Conservation (phyloP, 2,888 invertebrate genomes). For the Acrobeloides nanus region DNA sequence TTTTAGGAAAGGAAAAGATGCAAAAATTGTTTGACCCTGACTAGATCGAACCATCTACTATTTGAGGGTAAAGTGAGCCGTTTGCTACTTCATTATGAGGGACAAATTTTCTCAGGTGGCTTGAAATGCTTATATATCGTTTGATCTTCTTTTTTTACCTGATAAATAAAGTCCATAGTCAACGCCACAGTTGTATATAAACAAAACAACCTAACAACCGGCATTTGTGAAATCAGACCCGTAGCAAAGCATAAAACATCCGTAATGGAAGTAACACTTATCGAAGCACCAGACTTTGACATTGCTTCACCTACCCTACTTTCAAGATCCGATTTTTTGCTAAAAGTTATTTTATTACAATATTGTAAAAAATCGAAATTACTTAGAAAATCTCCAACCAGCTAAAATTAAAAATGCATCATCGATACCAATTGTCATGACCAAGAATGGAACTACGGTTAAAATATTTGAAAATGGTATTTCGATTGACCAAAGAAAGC, state of each 20-base stretch:
- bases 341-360: constrained; percentile 1
- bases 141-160: constrained; percentile 17
- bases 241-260: constrained; percentile 50
- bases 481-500: constrained; percentile 38
- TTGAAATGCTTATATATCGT: too few relatives aligned
- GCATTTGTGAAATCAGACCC: constrained; percentile 47
- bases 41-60: too few relatives aligned
- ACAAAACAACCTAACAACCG: constrained; percentile 48
- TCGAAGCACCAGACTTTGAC: constrained; percentile 29
- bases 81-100: too few relatives aligned
- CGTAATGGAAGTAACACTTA: constrained; percentile 29
- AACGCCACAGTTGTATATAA: constrained; percentile 46
- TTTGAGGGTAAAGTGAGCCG: too few relatives aligned
- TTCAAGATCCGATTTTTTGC: constrained; percentile 17
- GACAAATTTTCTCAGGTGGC: too few relatives aligned
- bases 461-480: constrained; percentile 49
- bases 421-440: constrained; percentile 50
- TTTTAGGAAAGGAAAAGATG: too few relatives aligned
- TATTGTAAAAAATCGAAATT: constrained; percentile 9
- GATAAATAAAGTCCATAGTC: constrained; percentile 47
- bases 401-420: constrained; percentile 49
- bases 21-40: too few relatives aligned
- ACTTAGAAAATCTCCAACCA: constrained; percentile 50
- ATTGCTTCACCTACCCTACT: constrained; percentile 22
- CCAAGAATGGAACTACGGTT: constrained; percentile 48